These are phyloP conservation scores for Leptoteleia sp. DNA, from an alignment of 1,140 invertebrate genomes.

Conservation along the genomic window DNA sequence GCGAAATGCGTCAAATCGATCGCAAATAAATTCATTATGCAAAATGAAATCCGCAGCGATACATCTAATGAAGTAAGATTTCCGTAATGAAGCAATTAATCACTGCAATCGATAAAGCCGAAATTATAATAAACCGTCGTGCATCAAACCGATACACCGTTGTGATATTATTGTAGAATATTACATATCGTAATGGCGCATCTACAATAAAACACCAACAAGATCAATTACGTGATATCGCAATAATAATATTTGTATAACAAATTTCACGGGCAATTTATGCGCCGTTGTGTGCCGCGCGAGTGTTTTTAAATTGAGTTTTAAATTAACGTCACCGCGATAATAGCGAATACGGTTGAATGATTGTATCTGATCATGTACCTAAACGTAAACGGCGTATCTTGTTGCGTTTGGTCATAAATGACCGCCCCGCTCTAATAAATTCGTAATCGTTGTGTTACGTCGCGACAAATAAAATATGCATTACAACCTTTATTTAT, in stretches of 20 bases:
- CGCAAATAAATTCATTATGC: constrained; percentile 44
- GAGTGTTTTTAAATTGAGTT: constrained; percentile 58
- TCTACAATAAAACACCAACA: constrained; percentile 48
- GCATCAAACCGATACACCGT: constrained; percentile 37
- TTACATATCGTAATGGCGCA: constrained; percentile 54
- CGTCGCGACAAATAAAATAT: not conserved
- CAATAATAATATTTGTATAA: constrained; percentile 58
- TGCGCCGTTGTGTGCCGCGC: constrained; percentile 15
- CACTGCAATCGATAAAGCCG: constrained; percentile 46
- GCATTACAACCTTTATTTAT: no score
- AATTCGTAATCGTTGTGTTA: constrained; percentile 22
- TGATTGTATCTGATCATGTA: constrained; percentile 54
- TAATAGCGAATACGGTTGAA: constrained; percentile 44
- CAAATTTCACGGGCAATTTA: constrained; percentile 45
- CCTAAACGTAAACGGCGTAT: constrained; percentile 23
- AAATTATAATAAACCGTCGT: constrained; percentile 54
- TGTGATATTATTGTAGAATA: constrained; percentile 36
- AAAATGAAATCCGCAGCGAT: constrained; percentile 53
- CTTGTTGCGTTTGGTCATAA: constrained; percentile 32
- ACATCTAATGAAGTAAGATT: constrained; percentile 65
- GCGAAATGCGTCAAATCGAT: constrained; percentile 25
- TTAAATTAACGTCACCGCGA: constrained; percentile 56
- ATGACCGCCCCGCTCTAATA: constrained; percentile 23
- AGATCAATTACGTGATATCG: constrained; percentile 59
- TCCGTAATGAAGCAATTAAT: constrained; percentile 63